Evolutionary conservation across 2,113 vertebrate species (phyloP), one percentile per base, ranked within the genome.

Genomic region (Isurus oxyrinchus): DNA sequence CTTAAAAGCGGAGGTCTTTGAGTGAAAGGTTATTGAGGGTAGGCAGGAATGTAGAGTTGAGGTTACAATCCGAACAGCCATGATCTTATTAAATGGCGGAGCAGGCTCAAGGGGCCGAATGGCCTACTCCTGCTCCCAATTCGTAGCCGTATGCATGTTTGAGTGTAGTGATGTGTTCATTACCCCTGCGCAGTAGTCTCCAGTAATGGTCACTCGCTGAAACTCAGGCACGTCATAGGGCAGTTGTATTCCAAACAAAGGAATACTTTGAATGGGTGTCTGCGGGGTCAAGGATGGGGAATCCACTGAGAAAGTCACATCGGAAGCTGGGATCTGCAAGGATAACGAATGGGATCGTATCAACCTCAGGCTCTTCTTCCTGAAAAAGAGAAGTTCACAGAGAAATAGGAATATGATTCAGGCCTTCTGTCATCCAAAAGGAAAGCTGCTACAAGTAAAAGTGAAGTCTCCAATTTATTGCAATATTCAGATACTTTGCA

Each of bases 161-260:
- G 76, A 35, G 57, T 27, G 96, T 63, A n/a, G 53, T 86, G 27
- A 44, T n/a, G 27, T 3, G 86, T 0, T 72, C 97, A 98, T 98
- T 98, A 99, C 99, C 98, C 99, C 99, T 0, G 99, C 99, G 97
- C 99, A 99, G 98, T 99, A 99, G 97, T 99, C 99, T 91, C 99
- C 99, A 84, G 98, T 99, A 98, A 99, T 99, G 96, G 98, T 99
- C 96, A 99, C 98, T 97, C 99, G 98, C 98, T 99, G 99, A 97
- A 98, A 99, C 93, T 99, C 99, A 1, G 98, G 98, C 96, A 98
- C 97, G 94, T 97, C 97, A 49, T 98, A 98, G 49, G 97, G 97
- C 61, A 87, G 96, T 91, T 97, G 97, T 6, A 90, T 84, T 96
- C 97, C 97, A 96, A 96, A 96, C 95, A 72, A 96, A 96, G 81